phyloP scores from a whole-genome alignment of 2,888 invertebrate genomes.

The Apotomis turbidana region DNA sequence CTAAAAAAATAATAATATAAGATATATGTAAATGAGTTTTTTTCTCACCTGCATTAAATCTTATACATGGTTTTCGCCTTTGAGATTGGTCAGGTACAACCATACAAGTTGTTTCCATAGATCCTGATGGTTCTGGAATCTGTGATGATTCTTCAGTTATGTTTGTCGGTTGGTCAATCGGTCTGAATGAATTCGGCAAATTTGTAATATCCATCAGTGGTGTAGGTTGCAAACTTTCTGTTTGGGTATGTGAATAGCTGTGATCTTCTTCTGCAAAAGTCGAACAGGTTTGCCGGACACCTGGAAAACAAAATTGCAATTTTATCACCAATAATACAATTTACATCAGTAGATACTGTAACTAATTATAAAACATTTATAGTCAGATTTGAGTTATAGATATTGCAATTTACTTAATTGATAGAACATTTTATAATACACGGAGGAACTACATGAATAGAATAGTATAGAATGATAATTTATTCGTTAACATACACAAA shows the following conservation, averaged over 20 bases:
- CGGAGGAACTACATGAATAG: no score
- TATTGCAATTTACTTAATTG: no score
- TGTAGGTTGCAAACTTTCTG: neutral
- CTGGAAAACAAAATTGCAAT: neutral
- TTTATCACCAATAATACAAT: no score
- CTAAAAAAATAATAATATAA: no score
- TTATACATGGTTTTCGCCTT: neutral
- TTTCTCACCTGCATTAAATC: neutral
- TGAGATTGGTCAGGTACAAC: neutral
- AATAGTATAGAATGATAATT: no score
- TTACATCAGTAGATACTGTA: no score
- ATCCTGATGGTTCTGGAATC: conserved; percentile 1
- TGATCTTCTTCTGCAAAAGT: neutral
- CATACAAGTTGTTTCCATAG: conserved; percentile 1
- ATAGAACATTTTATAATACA: no score
- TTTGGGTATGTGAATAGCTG: neutral
- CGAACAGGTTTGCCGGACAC: neutral
- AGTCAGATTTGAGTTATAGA: no score
- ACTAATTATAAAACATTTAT: no score
- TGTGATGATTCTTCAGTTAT: neutral
- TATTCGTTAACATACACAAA: no score
- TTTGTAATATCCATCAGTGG: neutral
- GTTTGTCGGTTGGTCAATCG: neutral
- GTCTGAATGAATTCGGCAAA: neutral
- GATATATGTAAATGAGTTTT: no score